phyloP scores from a whole-genome alignment of 2,113 vertebrate genomes.

The Candoia aspera region DNA sequence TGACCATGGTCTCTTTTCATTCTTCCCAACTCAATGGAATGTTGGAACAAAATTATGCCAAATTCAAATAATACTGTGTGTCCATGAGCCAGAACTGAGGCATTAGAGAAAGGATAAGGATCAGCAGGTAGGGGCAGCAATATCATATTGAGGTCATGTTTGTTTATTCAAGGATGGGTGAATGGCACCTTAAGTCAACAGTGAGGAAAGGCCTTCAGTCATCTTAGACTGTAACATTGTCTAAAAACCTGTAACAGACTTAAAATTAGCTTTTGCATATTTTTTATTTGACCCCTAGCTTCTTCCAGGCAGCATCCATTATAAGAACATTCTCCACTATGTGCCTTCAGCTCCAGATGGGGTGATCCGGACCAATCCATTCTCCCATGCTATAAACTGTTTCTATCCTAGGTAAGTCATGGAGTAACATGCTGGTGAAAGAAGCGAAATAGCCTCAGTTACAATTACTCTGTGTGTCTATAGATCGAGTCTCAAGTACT shows the following conservation, averaged over 20 bases:
- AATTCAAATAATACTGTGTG: not conserved
- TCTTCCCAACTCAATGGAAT: not conserved
- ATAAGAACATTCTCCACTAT: not conserved
- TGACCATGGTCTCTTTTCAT: not conserved
- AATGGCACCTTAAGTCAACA: not conserved
- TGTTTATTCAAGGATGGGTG: not conserved
- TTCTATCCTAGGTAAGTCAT: constrained; percentile 40
- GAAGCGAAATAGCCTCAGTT: not conserved
- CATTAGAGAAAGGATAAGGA: not conserved
- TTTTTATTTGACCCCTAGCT: not conserved
- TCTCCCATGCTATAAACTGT: constrained; percentile 29
- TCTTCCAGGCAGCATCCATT: not conserved
- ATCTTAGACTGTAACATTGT: not conserved
- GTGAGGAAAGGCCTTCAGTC: not conserved
- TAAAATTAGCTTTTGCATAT: not conserved
- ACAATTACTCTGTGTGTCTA: not conserved
- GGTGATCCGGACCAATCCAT: not conserved
- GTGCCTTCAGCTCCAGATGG: not conserved
- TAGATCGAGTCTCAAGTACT: not conserved
- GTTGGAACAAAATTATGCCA: not conserved
- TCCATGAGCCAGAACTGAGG: not conserved
- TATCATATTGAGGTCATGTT: not conserved
- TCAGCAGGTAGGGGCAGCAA: not conserved
- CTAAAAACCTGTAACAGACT: not conserved
- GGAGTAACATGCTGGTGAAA: not conserved